A percentile compares a stretch with the other conserved stretches of the same genome.
These are phyloP conservation scores for Caretta caretta DNA, from an alignment of 2,113 vertebrate genomes.

Conservation along the genomic window DNA sequence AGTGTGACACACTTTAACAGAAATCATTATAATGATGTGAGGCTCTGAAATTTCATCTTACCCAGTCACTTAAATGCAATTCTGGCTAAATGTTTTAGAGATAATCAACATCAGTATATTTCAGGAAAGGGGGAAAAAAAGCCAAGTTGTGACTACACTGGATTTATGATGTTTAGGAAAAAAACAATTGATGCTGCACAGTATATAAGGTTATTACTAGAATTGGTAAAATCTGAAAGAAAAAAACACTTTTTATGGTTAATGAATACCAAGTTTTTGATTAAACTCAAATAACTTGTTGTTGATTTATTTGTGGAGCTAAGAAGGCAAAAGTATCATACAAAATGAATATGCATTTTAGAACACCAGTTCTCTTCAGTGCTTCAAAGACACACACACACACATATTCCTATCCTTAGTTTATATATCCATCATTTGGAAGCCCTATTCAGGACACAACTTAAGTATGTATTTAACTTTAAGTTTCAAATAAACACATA, in stretches of 20 bases:
- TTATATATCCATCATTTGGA: accelerated
- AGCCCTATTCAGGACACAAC: neutral
- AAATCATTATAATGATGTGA: neutral
- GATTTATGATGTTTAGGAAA: neutral
- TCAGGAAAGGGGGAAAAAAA: neutral
- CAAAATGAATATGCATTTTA: neutral
- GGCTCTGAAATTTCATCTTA: neutral
- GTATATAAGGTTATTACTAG: neutral
- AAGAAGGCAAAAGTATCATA: neutral
- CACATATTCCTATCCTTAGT: neutral
- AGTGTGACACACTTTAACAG: neutral
- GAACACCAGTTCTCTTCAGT: neutral
- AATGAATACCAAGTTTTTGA: neutral
- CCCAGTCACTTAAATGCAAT: neutral
- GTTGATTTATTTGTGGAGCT: neutral
- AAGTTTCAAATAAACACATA: neutral
- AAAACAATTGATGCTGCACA: neutral
- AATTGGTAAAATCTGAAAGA: neutral
- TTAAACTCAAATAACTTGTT: neutral
- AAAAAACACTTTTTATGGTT: neutral
- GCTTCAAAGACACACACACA: neutral
- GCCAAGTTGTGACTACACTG: neutral
- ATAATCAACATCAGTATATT: neutral
- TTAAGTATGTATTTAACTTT: neutral
- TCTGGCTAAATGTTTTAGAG: neutral